phyloP scores from a whole-genome alignment of 2,888 invertebrate genomes.

The Tridacna crocea region DNA sequence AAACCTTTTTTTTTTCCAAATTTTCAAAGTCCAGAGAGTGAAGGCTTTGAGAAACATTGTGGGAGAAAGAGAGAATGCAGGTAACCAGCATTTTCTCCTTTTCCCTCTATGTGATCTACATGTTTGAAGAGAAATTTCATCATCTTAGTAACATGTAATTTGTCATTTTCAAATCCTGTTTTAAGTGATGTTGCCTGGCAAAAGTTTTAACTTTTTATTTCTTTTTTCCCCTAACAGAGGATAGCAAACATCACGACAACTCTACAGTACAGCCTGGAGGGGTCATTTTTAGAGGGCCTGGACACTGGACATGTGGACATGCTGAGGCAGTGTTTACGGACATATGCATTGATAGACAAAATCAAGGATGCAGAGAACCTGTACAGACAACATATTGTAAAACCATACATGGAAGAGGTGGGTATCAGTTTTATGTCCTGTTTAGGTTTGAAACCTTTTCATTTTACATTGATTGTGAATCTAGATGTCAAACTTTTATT shows the following conservation, averaged over 20 bases:
- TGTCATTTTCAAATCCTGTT: no score
- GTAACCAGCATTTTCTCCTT: neutral
- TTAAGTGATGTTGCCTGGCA: no score
- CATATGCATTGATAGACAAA: conserved; percentile 89
- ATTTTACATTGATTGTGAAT: no score
- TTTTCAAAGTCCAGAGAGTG: neutral
- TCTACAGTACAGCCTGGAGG: conserved; percentile 83
- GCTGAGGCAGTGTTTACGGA: conserved; percentile 85
- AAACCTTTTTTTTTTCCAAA: no score
- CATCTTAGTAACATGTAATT: no score
- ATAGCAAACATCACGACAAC: conserved; percentile 82
- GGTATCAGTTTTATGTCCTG: conserved; percentile 16
- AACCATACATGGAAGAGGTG: conserved; percentile 88
- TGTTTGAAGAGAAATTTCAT: neutral
- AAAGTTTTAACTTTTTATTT: neutral
- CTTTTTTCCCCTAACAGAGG: conserved; percentile 69
- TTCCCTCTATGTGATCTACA: neutral
- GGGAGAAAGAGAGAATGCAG: neutral
- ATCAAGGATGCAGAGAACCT: conserved; percentile 89
- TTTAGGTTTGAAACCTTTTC: no score
- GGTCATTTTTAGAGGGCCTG: conserved; percentile 82
- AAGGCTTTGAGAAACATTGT: neutral
- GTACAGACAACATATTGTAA: conserved; percentile 88
- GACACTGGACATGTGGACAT: conserved; percentile 77
- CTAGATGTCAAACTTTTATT: no score